phyloP scores from a whole-genome alignment of 2,888 invertebrate species.

The Ditula angustiorana region DNA sequence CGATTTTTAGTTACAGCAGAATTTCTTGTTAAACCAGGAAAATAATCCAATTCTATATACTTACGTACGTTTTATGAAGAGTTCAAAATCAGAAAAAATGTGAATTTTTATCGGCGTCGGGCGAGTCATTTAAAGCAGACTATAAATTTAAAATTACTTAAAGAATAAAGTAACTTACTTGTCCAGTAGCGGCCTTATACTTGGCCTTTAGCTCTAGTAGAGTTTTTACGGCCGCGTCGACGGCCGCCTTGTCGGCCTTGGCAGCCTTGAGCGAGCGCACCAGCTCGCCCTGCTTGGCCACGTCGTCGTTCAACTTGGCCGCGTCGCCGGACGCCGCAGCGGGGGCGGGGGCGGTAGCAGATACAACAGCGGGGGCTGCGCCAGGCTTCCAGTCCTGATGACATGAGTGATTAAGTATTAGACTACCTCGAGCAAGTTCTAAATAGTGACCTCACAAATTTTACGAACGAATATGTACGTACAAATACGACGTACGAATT shows the following conservation, averaged over 20 bases:
- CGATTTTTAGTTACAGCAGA: too few species aligned
- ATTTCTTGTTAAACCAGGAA: too few species aligned
- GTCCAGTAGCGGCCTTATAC: conserved; percentile 86
- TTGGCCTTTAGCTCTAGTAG: conserved; percentile 90
- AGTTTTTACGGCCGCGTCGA: conserved; percentile 77
- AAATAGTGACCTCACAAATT: too few species aligned
- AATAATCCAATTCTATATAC: too few species aligned
- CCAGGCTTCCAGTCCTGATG: conserved; percentile 45
- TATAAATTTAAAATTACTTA: too few species aligned
- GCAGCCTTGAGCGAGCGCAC: conserved; percentile 89
- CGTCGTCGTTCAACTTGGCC: conserved; percentile 65
- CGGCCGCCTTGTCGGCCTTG: conserved; percentile 79
- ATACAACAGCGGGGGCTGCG: conserved; percentile 39
- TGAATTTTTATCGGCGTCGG: too few species aligned
- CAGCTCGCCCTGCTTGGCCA: conserved; percentile 86
- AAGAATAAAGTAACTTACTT: conserved; percentile 55
- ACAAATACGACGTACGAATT: too few species aligned
- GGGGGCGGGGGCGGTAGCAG: conserved; percentile 40
- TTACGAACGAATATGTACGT: too few species aligned
- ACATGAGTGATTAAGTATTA: background rate
- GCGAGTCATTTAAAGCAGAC: too few species aligned
- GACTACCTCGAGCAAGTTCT: too few species aligned
- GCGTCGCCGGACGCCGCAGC: conserved; percentile 49
- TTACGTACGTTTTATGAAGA: too few species aligned
- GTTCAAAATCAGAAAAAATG: too few species aligned